phyloP scores from a whole-genome alignment of 2,113 vertebrate species.

The Haplochromis burtoni region DNA sequence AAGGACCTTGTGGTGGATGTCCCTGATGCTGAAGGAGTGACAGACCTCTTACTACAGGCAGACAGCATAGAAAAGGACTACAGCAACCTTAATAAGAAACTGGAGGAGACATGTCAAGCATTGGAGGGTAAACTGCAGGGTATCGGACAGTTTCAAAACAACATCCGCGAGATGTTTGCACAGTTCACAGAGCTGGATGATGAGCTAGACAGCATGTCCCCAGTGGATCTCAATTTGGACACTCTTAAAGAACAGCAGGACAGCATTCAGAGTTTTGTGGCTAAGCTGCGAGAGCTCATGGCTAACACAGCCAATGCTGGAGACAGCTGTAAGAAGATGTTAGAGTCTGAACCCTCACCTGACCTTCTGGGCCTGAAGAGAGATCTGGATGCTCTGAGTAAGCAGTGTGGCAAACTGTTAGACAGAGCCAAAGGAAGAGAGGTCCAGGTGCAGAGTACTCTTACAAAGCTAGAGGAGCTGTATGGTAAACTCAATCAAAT shows the following conservation, averaged over 20 bases:
- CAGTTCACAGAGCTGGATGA: slow-evolving; percentile 93
- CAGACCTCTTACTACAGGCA: slow-evolving; percentile 80
- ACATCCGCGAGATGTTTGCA: slow-evolving; percentile 91
- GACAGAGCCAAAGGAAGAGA: slow-evolving; percentile 84
- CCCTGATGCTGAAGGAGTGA: slow-evolving; percentile 81
- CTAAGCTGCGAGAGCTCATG: slow-evolving; percentile 83
- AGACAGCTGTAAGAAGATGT: slow-evolving; percentile 87
- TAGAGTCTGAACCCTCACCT: slow-evolving; percentile 84
- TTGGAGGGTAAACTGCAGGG: slow-evolving; percentile 92
- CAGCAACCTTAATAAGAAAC: slow-evolving; percentile 67
- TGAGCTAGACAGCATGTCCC: slow-evolving; percentile 89
- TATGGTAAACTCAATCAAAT: slow-evolving; percentile 75
- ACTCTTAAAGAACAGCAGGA: slow-evolving; percentile 77
- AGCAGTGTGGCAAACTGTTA: slow-evolving; percentile 90
- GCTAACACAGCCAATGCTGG: slow-evolving; percentile 78
- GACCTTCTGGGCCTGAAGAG: slow-evolving; percentile 89
- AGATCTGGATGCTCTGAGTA: slow-evolving; percentile 89
- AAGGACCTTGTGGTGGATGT: slow-evolving; percentile 80
- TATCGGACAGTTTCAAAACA: slow-evolving; percentile 93
- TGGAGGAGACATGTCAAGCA: slow-evolving; percentile 80
- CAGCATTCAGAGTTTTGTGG: slow-evolving; percentile 76
- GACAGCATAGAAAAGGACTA: slow-evolving; percentile 81
- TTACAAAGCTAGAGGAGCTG: slow-evolving; percentile 79
- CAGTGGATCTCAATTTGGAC: slow-evolving; percentile 78
- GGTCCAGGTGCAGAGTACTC: slow-evolving; percentile 75